phyloP scores from a whole-genome alignment of 2,113 vertebrate species.

The Scomber scombrus region DNA sequence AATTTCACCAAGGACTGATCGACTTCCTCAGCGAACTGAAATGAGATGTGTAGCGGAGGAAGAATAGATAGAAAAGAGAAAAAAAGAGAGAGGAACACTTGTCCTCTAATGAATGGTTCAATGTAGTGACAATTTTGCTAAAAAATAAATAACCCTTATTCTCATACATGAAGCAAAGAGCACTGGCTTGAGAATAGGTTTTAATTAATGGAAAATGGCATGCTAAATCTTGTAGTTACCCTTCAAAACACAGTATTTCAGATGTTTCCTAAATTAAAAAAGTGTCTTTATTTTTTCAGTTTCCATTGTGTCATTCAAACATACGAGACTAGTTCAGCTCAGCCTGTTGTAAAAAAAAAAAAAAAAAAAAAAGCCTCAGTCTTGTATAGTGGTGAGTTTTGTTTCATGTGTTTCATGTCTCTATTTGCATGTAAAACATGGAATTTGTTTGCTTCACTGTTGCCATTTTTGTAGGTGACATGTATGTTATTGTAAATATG shows the following conservation, averaged over 20 bases:
- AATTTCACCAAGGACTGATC: slow-evolving; percentile 91
- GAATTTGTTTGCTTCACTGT: slow-evolving; percentile 53
- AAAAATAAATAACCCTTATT: background rate
- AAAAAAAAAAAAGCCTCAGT: slow-evolving; percentile 8
- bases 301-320: slow-evolving; percentile 20
- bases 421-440: slow-evolving; percentile 69
- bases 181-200: background rate
- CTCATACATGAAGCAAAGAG: slow-evolving; percentile 8
- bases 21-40: slow-evolving; percentile 89
- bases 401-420: slow-evolving; percentile 49
- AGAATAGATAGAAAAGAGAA: background rate
- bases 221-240: slow-evolving; percentile 14
- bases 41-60: slow-evolving; percentile 29
- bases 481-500: slow-evolving; percentile 59
- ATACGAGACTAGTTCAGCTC: slow-evolving; percentile 13
- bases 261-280: slow-evolving; percentile 8
- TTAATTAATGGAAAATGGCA: slow-evolving; percentile 25
- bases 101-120: background rate
- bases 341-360: slow-evolving; percentile 37
- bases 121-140: background rate
- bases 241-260: slow-evolving; percentile 16
- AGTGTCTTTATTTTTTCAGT: background rate
- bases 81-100: background rate
- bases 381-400: slow-evolving; percentile 46
- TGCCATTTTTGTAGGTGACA: slow-evolving; percentile 69